Evolutionary conservation across 2,797 vertebrate genomes (phyloP).

Genomic region (Masticophis lateralis): DNA sequence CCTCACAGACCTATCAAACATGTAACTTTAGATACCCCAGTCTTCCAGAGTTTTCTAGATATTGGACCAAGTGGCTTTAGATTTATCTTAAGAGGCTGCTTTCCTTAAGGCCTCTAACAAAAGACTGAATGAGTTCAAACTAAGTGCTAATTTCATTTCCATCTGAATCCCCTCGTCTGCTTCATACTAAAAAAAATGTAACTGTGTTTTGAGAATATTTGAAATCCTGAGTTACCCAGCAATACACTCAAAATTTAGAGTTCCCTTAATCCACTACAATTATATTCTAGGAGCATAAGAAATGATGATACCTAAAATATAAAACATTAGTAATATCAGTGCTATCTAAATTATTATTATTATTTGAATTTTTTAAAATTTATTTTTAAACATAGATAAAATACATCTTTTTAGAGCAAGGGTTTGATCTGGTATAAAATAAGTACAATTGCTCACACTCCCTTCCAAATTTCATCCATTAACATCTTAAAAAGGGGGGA

Average conservation of each 20-base stretch:
- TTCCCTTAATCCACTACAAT: not conserved
- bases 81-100: not conserved
- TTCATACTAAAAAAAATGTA: not conserved
- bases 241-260: not conserved
- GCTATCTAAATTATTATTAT: not conserved
- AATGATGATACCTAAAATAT: not conserved
- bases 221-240: not conserved
- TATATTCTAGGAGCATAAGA: not conserved
- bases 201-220: not conserved
- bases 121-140: not conserved
- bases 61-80: not conserved
- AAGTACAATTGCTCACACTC: too few species aligned
- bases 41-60: not conserved
- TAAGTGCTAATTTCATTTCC: not conserved
- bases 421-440: too few species aligned
- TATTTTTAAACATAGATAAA: too few species aligned
- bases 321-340: not conserved
- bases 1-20: not conserved
- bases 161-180: not conserved
- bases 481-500: too few species aligned
- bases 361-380: too few species aligned
- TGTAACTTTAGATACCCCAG: not conserved
- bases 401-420: too few species aligned
- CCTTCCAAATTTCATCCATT: too few species aligned
- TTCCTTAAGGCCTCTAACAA: not conserved